phyloP scores from a whole-genome alignment of 2,888 invertebrate genomes.

The Chrysolina haemoptera region DNA sequence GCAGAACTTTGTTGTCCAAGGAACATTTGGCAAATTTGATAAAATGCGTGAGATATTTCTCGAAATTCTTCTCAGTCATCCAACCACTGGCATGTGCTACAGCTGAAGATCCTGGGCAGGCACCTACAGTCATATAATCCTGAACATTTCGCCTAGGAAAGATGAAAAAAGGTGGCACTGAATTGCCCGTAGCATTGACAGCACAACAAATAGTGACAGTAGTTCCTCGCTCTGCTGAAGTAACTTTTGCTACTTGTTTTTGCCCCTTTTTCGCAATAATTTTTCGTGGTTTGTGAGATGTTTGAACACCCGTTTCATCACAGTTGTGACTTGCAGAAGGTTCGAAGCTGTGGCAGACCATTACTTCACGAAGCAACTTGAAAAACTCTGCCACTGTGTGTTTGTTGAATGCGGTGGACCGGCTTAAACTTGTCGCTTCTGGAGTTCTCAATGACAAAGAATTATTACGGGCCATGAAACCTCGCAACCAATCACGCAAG shows the following conservation, averaged over 20 bases:
- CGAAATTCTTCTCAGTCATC: neutral
- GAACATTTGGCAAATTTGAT: neutral
- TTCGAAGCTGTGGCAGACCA: slow-evolving; percentile 23
- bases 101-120: no score
- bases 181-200: no score
- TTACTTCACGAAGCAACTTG: neutral
- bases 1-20: neutral
- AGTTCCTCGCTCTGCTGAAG: no score
- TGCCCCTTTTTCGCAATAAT: no score
- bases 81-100: slow-evolving; percentile 1
- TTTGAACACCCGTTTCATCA: slow-evolving; percentile 32
- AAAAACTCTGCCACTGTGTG: neutral
- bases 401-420: slow-evolving; percentile 37
- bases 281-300: no score
- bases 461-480: slow-evolving; percentile 18
- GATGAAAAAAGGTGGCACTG: neutral
- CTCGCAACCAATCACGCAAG: slow-evolving; percentile 40
- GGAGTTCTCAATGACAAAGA: slow-evolving; percentile 31
- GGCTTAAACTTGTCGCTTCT: slow-evolving; percentile 36
- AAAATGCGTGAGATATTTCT: neutral
- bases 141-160: neutral
- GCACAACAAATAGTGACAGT: no score
- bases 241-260: no score
- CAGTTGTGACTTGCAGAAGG: slow-evolving; percentile 38
- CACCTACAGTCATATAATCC: no score